Conservation (phyloP, 2,113 vertebrate species). For the Vulpes ferrilata region DNA sequence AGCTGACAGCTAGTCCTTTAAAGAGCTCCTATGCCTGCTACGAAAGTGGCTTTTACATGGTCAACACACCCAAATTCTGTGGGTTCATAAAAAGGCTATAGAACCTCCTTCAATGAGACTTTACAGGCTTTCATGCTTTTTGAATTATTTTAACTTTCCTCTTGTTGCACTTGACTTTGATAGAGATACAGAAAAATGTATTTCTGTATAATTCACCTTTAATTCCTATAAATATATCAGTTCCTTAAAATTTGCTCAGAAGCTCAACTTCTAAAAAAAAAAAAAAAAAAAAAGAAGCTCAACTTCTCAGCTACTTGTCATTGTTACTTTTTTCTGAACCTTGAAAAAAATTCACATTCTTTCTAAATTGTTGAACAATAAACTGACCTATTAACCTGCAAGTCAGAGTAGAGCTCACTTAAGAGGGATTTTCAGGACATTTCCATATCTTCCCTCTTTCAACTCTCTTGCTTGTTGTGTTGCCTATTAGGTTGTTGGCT, state of each 20-base stretch:
- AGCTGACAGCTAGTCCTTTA: not conserved
- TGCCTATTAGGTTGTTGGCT: not conserved
- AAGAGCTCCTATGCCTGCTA: not conserved
- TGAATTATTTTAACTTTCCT: not conserved
- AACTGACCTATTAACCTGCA: not conserved
- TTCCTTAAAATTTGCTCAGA: not conserved
- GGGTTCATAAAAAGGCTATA: not conserved
- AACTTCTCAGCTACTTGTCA: not conserved
- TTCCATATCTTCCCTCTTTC: not conserved
- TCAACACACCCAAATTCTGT: not conserved
- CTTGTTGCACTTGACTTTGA: not conserved
- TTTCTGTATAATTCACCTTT: not conserved
- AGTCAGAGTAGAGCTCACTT: not conserved
- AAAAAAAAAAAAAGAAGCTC: too few relatives aligned
- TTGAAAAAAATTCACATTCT: not conserved
- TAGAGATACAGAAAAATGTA: not conserved
- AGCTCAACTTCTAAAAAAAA: not conserved
- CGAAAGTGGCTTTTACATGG: not conserved
- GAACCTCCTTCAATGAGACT: slow-evolving; percentile 18
- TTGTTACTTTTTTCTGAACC: not conserved
- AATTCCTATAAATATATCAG: not conserved
- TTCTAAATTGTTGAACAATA: not conserved
- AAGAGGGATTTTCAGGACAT: not conserved
- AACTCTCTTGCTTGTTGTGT: not conserved
- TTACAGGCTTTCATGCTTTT: not conserved